Evolutionary conservation across 2,888 invertebrate species (phyloP).

Genomic region (Mellilla xanthometata): DNA sequence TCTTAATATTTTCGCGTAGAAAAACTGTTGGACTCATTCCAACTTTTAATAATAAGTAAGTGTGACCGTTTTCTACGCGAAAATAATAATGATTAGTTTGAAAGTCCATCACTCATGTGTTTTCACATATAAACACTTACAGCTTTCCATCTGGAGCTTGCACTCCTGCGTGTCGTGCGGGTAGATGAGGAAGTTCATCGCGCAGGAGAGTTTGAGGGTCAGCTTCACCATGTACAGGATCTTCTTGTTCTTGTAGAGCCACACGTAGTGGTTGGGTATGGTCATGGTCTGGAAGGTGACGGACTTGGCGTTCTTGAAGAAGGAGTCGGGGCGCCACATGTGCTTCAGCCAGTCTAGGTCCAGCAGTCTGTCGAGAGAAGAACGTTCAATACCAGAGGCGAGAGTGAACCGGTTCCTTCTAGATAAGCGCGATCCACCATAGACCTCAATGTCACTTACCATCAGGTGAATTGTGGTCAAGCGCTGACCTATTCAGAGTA

Average conservation of each 20-base stretch:
- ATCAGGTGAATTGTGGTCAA: too few relatives aligned
- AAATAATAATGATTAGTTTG: too few relatives aligned
- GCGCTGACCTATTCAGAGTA: too few relatives aligned
- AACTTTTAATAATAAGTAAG: too few relatives aligned
- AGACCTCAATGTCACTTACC: too few relatives aligned
- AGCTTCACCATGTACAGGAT: constrained; percentile 90
- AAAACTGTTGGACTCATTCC: too few relatives aligned
- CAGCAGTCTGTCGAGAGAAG: constrained; percentile 79
- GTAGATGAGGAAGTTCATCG: constrained; percentile 97
- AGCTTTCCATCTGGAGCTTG: constrained; percentile 96
- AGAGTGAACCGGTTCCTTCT: too few relatives aligned
- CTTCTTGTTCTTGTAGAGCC: constrained; percentile 88
- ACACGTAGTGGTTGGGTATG: constrained; percentile 96
- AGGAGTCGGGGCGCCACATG: constrained; percentile 97
- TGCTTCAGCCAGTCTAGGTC: constrained; percentile 96
- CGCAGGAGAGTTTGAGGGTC: constrained; percentile 93
- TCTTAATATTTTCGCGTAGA: too few relatives aligned
- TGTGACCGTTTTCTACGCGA: too few relatives aligned
- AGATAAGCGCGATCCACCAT: too few relatives aligned
- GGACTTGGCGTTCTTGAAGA: constrained; percentile 96
- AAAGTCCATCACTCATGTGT: too few relatives aligned
- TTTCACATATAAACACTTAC: constrained; percentile 86
- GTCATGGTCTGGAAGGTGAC: constrained; percentile 98
- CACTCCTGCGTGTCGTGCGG: constrained; percentile 97
- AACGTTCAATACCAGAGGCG: neutral